These are phyloP conservation scores for Hylaeus volcanicus DNA, from an alignment of 1,140 invertebrate species.

Conservation along the genomic window DNA sequence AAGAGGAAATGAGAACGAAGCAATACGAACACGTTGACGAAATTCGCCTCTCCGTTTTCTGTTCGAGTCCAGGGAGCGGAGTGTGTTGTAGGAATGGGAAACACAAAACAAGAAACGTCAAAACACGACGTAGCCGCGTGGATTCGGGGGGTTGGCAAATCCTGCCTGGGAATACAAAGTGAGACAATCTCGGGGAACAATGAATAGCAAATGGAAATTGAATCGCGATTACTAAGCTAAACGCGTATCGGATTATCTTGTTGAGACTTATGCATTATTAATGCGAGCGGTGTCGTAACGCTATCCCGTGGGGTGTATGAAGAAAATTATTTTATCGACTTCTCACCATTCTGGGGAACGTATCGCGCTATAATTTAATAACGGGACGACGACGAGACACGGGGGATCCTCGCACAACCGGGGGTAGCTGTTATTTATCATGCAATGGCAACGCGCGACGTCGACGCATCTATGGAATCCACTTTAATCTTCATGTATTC, in stretches of 20 bases:
- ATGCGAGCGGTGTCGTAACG: slow-evolving; percentile 1
- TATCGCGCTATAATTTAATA: slow-evolving; percentile 2
- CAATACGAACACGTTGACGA: background rate
- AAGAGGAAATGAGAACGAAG: background rate
- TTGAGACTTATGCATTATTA: slow-evolving; percentile 41
- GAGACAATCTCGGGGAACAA: slow-evolving; percentile 27
- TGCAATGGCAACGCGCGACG: too few relatives aligned
- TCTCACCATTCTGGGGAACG: background rate
- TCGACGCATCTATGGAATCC: too few relatives aligned
- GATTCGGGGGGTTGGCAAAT: background rate
- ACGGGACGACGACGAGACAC: background rate
- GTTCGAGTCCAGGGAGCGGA: background rate
- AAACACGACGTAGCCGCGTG: slow-evolving; percentile 3
- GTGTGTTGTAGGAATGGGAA: background rate
- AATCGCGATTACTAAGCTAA: slow-evolving; percentile 34
- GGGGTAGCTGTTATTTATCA: background rate
- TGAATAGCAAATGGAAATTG: slow-evolving; percentile 46
- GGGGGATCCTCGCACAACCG: too few relatives aligned
- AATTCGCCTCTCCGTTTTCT: background rate
- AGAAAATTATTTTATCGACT: slow-evolving; percentile 42
- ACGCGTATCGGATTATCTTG: slow-evolving; percentile 33
- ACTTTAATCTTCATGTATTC: too few relatives aligned
- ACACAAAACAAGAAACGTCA: slow-evolving; percentile 14
- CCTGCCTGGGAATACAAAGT: background rate
- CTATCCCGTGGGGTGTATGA: background rate